A percentile compares a stretch with the other conserved stretches of the same genome.
Conservation (phyloP, 2,888 invertebrate genomes). For the Hipparchia semele region DNA sequence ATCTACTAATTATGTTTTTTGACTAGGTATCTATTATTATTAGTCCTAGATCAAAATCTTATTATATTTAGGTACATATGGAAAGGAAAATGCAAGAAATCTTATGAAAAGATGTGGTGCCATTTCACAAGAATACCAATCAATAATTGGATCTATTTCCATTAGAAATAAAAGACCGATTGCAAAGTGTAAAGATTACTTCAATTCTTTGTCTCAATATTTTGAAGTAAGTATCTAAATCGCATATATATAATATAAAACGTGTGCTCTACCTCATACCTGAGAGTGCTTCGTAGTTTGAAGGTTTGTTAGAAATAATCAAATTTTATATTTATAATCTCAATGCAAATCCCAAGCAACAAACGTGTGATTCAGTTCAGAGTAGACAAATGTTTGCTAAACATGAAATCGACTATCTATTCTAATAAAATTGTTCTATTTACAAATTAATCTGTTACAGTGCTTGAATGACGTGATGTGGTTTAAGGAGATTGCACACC, state of each 20-base stretch:
- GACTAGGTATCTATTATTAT: background rate
- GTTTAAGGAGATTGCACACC: too few species aligned
- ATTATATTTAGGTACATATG: too few species aligned
- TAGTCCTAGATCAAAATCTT: background rate
- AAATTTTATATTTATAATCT: slow-evolving; percentile 26
- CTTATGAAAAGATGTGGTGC: too few species aligned
- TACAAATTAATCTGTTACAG: slow-evolving; percentile 27
- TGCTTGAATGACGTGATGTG: slow-evolving; percentile 14
- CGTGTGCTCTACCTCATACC: background rate
- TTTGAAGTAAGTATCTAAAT: background rate
- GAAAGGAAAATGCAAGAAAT: too few species aligned
- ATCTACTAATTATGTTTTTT: background rate
- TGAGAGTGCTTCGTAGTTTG: slow-evolving; percentile 30
- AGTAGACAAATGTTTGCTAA: slow-evolving; percentile 3
- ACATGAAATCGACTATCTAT: slow-evolving; percentile 22
- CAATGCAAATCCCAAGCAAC: slow-evolving; percentile 27
- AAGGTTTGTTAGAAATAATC: slow-evolving; percentile 20
- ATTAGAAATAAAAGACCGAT: too few species aligned
- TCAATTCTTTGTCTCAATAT: background rate
- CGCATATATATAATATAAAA: too few species aligned
- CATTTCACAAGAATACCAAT: too few species aligned
- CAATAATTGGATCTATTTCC: too few species aligned
- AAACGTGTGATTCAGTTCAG: slow-evolving; percentile 30
- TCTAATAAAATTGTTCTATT: slow-evolving; percentile 9
- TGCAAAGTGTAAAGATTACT: too few species aligned